Evolutionary conservation across 2,113 vertebrate species (phyloP), one percentile per base, ranked within the genome.

Genomic region (Poecile atricapillus): DNA sequence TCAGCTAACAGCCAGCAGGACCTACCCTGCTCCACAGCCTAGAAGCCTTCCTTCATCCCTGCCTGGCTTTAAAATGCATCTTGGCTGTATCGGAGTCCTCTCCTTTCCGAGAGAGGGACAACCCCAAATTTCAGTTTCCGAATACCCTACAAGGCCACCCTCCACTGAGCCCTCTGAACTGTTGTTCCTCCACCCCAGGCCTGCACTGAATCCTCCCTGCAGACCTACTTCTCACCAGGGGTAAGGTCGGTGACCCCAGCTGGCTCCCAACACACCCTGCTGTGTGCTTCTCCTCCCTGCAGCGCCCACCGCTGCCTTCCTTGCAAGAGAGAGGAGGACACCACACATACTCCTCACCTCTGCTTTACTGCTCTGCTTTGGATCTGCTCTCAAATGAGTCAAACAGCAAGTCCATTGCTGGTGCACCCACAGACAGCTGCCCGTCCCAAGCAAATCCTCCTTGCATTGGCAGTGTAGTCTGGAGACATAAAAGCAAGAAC

Each of bases 391-490:
- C 47, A 43, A 53, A 87, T 53, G 12, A 79, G 20, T 18, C 35
- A 52, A 37, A 31, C 28, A 71, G 39, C 15, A 78, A 43, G 55
- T 46, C 47, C 15, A 23, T 44, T 76, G 33, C 67, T 49, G 39
- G 11, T 52, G 24, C 28, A 81, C 19, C 22, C 17, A 44, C 11
- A 31, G 24, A 39, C 15, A 63, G 46, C 25, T 63, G n/a, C 35
- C 60, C 35, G 53, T 52, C 20, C 6, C 2, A 0, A 59, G 25
- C 24, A 83, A 83, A 74, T 15, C 18, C 8, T 11, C 47, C 70
- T 64, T 44, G 30, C 52, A 30, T 1, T 33, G 30, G 24, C 41
- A 64, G n/a, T 0, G 0, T 27, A 55, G 21, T 13, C 49, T 43
- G 67, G 27, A 71, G 35, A 30, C 37, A 10, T 33, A 84, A 93